Conservation (phyloP, 2,113 vertebrate genomes). For the Sander vitreus region DNA sequence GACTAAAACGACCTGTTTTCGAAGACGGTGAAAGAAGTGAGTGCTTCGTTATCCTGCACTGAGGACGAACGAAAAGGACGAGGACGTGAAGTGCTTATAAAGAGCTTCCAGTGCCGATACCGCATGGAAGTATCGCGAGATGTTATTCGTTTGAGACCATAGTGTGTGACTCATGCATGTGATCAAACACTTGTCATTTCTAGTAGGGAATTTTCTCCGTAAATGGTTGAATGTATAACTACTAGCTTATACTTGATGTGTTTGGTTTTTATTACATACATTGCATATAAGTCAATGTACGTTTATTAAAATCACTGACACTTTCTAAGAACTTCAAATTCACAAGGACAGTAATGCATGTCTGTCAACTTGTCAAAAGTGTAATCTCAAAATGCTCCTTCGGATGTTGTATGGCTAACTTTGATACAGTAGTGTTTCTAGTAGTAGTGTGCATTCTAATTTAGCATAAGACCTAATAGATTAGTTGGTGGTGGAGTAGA, state of each 20-base stretch:
- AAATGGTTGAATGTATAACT: not conserved
- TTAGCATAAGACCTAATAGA: not conserved
- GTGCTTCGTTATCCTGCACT: conserved; percentile 83
- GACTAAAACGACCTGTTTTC: accelerated
- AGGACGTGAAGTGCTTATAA: conserved; percentile 58
- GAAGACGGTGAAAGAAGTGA: accelerated
- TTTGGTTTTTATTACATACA: not conserved
- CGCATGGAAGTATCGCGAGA: conserved; percentile 75
- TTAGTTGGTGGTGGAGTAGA: not conserved
- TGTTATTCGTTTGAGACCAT: accelerated
- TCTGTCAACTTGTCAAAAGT: not conserved
- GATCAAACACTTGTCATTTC: not conserved
- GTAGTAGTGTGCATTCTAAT: not conserved
- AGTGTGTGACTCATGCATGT: not conserved
- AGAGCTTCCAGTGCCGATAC: not conserved
- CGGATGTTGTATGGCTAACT: not conserved
- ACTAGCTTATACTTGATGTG: not conserved
- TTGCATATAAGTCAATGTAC: not conserved
- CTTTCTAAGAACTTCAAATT: not conserved
- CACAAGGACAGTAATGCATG: not conserved
- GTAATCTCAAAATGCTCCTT: not conserved
- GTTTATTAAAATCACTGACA: not conserved
- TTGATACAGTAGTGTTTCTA: not conserved
- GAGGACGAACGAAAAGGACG: conserved; percentile 86
- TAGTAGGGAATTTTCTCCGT: not conserved